Base-by-base conservation (phyloP, 1,140 invertebrate genomes). In the Mycetomoellerius zeteki region DNA sequence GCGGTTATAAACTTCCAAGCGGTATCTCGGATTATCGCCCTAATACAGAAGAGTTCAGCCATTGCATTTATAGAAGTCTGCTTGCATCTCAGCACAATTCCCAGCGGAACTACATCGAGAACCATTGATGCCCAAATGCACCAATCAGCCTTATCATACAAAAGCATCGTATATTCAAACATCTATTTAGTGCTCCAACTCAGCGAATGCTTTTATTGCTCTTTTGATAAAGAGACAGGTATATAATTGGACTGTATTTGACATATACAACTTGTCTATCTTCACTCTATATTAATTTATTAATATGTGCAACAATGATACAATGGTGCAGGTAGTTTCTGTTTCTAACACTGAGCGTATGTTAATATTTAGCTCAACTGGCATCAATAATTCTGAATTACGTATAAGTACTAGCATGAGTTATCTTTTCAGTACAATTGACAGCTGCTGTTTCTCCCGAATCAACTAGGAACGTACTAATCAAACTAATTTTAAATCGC, bases 1-100 rank as follows among this genome's bases (percentile, higher is more conserved):
- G 37, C 33, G 37, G 80, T 73, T 82, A 84, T 84, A 84, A 84
- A 84, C 80, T 84, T 84, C 8, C 69, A 6, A 21, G 30, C 60
- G n/a, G 24, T 84, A 75, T 81, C 80, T 50, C 69, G 69, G 80
- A 84, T 84, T 75, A 84, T 73, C 80, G 67, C 69, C 24, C 14
- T 73, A 60, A 82, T 58, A 56, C 80, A 50, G 80, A 84, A 84
- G 54, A 84, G 80, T 84, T 24, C 37, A 33, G 54, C 47, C 54
- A 47, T 43, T 73, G 80, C 69, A 50, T 72, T 82, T 84, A 62
- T 12, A 14, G 52, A 47, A 47, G 14, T 47, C 24, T 24, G 19
- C 37, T 50, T 24, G 80, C 27, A 24, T 78, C 19, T 21, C 62
- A 7, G 19, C 37, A 27, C n/a, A 47, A 73, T 60, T 47, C 21